These are phyloP conservation scores for Lophius americanus DNA, from an alignment of 2,797 vertebrate genomes.

Conservation along the genomic window DNA sequence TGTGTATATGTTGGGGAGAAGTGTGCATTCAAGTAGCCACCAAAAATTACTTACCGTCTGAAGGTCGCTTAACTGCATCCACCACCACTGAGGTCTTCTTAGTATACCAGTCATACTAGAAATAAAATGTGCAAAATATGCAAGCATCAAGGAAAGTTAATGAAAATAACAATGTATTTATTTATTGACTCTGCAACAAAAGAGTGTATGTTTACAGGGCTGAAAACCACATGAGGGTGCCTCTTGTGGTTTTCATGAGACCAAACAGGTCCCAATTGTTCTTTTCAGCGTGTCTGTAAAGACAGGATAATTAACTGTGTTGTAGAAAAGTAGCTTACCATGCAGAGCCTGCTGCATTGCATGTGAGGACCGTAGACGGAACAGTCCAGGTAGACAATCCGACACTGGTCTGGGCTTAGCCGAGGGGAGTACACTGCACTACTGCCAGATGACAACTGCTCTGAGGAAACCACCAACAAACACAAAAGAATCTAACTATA, in stretches of 20 bases:
- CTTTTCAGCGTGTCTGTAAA: too few species aligned
- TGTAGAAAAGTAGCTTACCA: constrained; percentile 79
- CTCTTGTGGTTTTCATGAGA: background rate
- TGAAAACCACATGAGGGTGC: background rate
- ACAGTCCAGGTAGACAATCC: constrained; percentile 89
- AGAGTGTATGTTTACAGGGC: background rate
- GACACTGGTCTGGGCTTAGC: constrained; percentile 94
- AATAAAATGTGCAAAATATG: constrained; percentile 14
- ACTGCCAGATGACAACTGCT: constrained; percentile 87
- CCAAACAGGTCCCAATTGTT: too few species aligned
- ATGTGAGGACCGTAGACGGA: constrained; percentile 87
- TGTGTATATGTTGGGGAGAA: background rate
- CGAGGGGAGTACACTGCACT: constrained; percentile 88
- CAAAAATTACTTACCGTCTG: constrained; percentile 77
- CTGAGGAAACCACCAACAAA: constrained; percentile 68
- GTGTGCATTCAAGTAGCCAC: background rate
- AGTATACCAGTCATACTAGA: constrained; percentile 96
- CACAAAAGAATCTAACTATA: background rate
- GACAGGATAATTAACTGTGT: background rate
- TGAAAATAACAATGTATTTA: background rate
- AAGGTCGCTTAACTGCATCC: constrained; percentile 85
- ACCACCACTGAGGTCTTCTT: constrained; percentile 90
- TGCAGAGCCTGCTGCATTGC: constrained; percentile 89
- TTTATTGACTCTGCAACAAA: background rate
- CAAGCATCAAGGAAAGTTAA: constrained; percentile 11